phyloP scores from a whole-genome alignment of 2,113 vertebrate genomes.

The Oreochromis aureus region DNA sequence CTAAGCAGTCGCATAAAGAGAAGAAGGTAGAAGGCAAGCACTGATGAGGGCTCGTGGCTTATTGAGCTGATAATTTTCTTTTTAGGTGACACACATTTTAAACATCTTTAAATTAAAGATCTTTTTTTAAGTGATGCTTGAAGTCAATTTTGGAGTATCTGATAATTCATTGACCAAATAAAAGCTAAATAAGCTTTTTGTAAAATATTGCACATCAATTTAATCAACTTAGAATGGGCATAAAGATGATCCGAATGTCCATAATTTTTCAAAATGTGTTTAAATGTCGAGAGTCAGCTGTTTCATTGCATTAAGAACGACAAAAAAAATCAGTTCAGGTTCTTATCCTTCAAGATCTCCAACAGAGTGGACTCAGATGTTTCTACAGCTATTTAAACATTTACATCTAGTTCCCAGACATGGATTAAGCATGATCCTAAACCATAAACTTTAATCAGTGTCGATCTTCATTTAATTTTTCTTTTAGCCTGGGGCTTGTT shows the following conservation, averaged over 20 bases:
- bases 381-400: background rate
- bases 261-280: background rate
- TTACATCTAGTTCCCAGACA: background rate
- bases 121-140: background rate
- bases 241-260: background rate
- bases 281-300: background rate
- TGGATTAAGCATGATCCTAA: background rate
- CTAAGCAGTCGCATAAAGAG: background rate
- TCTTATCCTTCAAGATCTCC: background rate
- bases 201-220: too few relatives aligned
- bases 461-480: background rate
- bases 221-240: background rate
- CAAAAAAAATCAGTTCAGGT: background rate
- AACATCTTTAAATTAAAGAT: background rate
- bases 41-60: background rate
- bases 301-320: background rate
- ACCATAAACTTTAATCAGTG: background rate
- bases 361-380: background rate
- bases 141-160: background rate
- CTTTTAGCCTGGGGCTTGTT: background rate
- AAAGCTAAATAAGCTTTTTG: background rate
- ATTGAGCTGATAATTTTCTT: background rate
- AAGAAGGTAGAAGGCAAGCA: background rate
- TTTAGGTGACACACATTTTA: background rate
- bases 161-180: background rate